Percentiles rank a stretch among this genome's conserved stretches.
Evolutionary conservation across 2,888 invertebrate genomes (phyloP).

Genomic region (Macrophya alboannulata): DNA sequence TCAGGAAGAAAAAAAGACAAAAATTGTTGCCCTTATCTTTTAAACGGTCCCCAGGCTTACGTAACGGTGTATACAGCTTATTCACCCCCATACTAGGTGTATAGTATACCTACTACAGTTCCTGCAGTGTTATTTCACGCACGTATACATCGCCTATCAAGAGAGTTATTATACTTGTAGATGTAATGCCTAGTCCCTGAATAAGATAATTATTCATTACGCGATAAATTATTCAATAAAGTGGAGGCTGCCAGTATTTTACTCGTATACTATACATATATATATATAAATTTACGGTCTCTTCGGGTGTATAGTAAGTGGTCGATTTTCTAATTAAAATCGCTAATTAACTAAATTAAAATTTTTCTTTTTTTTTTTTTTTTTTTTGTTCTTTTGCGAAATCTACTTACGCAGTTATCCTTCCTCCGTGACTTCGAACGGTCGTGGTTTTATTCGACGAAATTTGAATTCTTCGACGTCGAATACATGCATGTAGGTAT

Average conservation of each 20-base stretch:
- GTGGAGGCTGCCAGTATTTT: neutral
- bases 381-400: neutral
- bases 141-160: slow-evolving; percentile 9
- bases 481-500: slow-evolving; percentile 6
- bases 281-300: neutral
- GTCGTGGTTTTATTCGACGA: neutral
- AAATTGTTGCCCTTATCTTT: slow-evolving; percentile 42
- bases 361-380: neutral
- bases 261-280: too few relatives aligned
- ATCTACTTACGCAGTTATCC: slow-evolving; percentile 13
- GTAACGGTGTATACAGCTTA: slow-evolving; percentile 34
- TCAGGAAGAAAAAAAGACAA: neutral
- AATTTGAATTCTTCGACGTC: slow-evolving; percentile 3
- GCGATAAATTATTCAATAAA: slow-evolving; percentile 21
- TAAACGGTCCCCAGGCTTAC: slow-evolving; percentile 42
- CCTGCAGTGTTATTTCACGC: neutral
- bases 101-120: neutral
- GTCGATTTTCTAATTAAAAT: neutral
- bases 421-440: neutral
- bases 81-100: slow-evolving; percentile 10
- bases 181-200: neutral
- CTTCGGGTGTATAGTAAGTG: neutral
- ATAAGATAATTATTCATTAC: slow-evolving; percentile 24
- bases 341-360: neutral
- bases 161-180: slow-evolving; percentile 14